A percentile compares a stretch with the other conserved stretches of the same genome.
Evolutionary conservation across 2,113 vertebrate genomes (phyloP).

Genomic region (Brienomyrus brachyistius): DNA sequence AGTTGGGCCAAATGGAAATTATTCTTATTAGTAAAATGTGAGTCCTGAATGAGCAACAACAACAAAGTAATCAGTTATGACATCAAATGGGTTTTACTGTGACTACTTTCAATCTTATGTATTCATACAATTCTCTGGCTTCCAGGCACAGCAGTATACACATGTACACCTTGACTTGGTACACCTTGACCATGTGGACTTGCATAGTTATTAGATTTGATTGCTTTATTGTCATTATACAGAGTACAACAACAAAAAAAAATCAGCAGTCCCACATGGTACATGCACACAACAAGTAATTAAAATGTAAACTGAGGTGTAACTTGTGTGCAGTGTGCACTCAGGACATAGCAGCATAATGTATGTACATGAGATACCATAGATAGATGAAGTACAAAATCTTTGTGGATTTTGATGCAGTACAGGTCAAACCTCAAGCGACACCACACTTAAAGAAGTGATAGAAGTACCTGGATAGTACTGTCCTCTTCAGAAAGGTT

Average conservation of each 20-base stretch:
- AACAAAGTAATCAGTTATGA: slow-evolving; percentile 33
- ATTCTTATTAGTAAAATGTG: slow-evolving; percentile 47
- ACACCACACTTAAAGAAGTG: not conserved
- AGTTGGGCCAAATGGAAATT: slow-evolving; percentile 49
- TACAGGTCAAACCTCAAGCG: not conserved
- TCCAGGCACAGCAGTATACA: not conserved
- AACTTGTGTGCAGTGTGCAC: not conserved
- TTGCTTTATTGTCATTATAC: not conserved
- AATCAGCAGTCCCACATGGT: not conserved
- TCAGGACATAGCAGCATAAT: not conserved
- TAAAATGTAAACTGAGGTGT: not conserved
- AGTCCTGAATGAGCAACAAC: slow-evolving; percentile 34
- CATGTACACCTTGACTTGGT: not conserved
- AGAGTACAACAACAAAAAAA: not conserved
- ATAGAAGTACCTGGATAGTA: not conserved
- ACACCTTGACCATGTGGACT: not conserved
- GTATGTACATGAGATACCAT: not conserved
- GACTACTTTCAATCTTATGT: not conserved
- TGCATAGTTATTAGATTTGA: not conserved
- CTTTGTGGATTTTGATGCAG: not conserved
- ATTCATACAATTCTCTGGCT: not conserved
- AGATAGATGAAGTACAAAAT: not conserved
- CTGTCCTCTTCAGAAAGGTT: not conserved
- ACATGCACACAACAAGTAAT: not conserved
- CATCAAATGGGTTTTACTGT: slow-evolving; percentile 27